Evolutionary conservation across 2,888 invertebrate genomes (phyloP).

Genomic region (Himalopsyche tibetana): DNA sequence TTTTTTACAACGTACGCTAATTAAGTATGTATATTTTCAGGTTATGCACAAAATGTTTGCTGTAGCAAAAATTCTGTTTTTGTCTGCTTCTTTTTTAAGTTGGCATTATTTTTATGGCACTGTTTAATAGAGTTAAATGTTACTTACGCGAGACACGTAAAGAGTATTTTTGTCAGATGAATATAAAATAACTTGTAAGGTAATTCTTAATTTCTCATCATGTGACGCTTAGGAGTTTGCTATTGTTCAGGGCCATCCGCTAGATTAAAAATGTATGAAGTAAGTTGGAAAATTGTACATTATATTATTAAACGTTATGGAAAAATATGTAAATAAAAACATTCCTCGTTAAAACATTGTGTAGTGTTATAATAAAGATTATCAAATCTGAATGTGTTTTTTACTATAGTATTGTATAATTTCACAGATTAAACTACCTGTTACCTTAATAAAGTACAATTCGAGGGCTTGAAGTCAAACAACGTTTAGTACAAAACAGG

Average conservation of each 20-base stretch:
- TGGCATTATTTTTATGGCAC: slow-evolving; percentile 34
- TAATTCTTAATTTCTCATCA: slow-evolving; percentile 45
- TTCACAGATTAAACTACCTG: too few relatives aligned
- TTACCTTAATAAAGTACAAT: too few relatives aligned
- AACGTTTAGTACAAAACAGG: too few relatives aligned
- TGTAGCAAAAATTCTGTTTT: not conserved
- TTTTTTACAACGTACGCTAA: too few relatives aligned
- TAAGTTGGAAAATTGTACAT: slow-evolving; percentile 53
- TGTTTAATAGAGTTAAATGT: slow-evolving; percentile 4
- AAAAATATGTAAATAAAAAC: slow-evolving; percentile 78
- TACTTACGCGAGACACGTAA: slow-evolving; percentile 13
- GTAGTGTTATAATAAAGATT: slow-evolving; percentile 79
- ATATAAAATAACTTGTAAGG: slow-evolving; percentile 38
- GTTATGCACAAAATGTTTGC: not conserved
- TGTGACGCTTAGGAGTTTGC: slow-evolving; percentile 35
- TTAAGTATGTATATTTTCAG: not conserved
- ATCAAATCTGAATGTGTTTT: slow-evolving; percentile 76
- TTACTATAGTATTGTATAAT: slow-evolving; percentile 67
- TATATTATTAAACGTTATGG: slow-evolving; percentile 60
- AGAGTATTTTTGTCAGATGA: slow-evolving; percentile 19
- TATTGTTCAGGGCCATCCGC: slow-evolving; percentile 43
- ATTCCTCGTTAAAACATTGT: slow-evolving; percentile 78
- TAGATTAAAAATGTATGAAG: slow-evolving; percentile 23
- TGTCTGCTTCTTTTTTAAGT: slow-evolving; percentile 16
- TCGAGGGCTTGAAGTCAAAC: too few relatives aligned